Conservation (phyloP, 2,888 invertebrate genomes). For the Lochmaea crataegi region DNA sequence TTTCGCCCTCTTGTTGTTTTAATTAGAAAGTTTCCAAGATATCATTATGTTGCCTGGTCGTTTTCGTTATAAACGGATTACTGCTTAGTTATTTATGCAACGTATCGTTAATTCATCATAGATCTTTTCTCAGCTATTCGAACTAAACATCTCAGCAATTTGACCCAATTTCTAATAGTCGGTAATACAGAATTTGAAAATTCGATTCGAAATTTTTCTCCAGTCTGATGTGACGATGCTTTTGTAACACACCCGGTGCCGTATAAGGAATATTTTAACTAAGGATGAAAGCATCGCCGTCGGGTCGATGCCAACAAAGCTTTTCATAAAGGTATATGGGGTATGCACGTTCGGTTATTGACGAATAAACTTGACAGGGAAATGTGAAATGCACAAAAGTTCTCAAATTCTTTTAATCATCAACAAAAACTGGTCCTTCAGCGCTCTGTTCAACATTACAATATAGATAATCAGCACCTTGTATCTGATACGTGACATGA, state of each 20-base stretch:
- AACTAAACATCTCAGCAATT: background rate
- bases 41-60: too few species aligned
- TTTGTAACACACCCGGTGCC: slow-evolving; percentile 8
- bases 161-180: background rate
- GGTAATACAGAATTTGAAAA: slow-evolving; percentile 3
- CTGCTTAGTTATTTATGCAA: background rate
- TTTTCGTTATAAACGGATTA: too few species aligned
- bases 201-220: background rate
- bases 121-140: background rate
- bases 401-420: background rate
- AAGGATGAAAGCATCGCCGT: slow-evolving; percentile 23
- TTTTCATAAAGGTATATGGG: slow-evolving; percentile 26
- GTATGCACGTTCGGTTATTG: slow-evolving; percentile 29
- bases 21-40: too few species aligned
- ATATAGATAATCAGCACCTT: background rate
- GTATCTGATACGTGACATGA: too few species aligned
- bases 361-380: slow-evolving; percentile 23
- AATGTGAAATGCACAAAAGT: slow-evolving; percentile 4
- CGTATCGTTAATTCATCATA: background rate
- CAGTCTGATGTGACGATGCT: background rate
- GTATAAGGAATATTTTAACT: slow-evolving; percentile 24
- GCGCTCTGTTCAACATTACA: background rate
- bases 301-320: slow-evolving; percentile 20
- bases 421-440: background rate
- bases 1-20: too few species aligned